A percentile compares a stretch with the other conserved stretches of the same genome.
Evolutionary conservation across 2,888 invertebrate species (phyloP).

Genomic region (Zhengitettix transpicula): DNA sequence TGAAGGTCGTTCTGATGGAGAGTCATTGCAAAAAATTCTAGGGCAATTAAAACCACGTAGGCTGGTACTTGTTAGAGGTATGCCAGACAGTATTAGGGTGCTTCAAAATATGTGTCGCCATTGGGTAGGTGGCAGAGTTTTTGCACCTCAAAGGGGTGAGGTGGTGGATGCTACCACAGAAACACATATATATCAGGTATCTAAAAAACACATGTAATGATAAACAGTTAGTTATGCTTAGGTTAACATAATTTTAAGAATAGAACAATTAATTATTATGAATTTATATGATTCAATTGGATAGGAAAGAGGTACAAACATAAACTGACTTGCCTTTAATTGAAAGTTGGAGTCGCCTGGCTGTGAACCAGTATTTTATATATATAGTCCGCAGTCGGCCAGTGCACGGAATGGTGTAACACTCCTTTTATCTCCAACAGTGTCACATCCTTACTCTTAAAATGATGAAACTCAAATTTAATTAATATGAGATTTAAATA

Average conservation of each 20-base stretch:
- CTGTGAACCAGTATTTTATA: too few relatives aligned
- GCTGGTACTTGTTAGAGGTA: slow-evolving; percentile 62
- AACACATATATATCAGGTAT: slow-evolving; percentile 91
- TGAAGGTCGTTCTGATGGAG: slow-evolving; percentile 80
- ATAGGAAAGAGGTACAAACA: too few relatives aligned
- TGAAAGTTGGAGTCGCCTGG: too few relatives aligned
- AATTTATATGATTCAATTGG: too few relatives aligned
- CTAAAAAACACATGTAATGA: not conserved
- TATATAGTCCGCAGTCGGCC: too few relatives aligned
- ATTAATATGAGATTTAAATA: too few relatives aligned
- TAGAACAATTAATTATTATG: too few relatives aligned
- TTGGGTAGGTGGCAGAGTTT: slow-evolving; percentile 56
- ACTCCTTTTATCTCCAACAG: too few relatives aligned
- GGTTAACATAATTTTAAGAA: not conserved
- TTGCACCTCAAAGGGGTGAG: slow-evolving; percentile 68
- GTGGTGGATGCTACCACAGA: slow-evolving; percentile 92
- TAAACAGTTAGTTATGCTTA: not conserved
- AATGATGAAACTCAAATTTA: too few relatives aligned
- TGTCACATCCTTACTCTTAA: too few relatives aligned
- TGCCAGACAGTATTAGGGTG: slow-evolving; percentile 46
- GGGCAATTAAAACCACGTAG: slow-evolving; percentile 66
- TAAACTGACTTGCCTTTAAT: too few relatives aligned
- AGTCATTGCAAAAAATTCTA: slow-evolving; percentile 53
- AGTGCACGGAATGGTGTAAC: too few relatives aligned
- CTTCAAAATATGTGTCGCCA: slow-evolving; percentile 49